phyloP scores from a whole-genome alignment of 2,113 vertebrate species.

The Anthoscopus minutus region DNA sequence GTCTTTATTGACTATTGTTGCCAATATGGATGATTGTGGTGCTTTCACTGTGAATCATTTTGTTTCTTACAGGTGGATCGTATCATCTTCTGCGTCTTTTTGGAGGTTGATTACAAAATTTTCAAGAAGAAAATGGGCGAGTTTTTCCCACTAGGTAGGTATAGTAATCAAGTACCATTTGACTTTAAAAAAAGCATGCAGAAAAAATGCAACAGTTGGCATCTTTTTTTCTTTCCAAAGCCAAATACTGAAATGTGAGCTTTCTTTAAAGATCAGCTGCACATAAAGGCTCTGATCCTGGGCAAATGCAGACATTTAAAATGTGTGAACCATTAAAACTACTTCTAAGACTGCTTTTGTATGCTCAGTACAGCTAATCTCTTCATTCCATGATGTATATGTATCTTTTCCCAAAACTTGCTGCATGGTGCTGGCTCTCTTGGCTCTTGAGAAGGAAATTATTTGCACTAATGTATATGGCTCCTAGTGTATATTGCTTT shows the following conservation, averaged over 20 bases:
- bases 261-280: neutral
- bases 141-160: slow-evolving; percentile 85
- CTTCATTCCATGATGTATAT: neutral
- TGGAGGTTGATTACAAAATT: slow-evolving; percentile 94
- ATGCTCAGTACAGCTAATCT: neutral
- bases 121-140: slow-evolving; percentile 94
- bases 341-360: neutral
- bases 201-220: neutral
- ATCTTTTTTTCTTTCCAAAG: neutral
- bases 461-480: neutral
- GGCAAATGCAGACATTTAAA: neutral
- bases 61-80: slow-evolving; percentile 84
- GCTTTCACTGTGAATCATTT: slow-evolving; percentile 38
- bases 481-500: neutral
- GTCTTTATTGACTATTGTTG: neutral
- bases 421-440: neutral
- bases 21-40: neutral
- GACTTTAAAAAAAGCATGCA: neutral
- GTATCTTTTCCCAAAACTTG: neutral
- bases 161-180: neutral
- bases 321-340: neutral
- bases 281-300: neutral
- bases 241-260: neutral
- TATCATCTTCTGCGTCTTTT: slow-evolving; percentile 97
- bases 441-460: neutral